Conservation (phyloP, 2,113 vertebrate species). For the Elgaria multicarinata region DNA sequence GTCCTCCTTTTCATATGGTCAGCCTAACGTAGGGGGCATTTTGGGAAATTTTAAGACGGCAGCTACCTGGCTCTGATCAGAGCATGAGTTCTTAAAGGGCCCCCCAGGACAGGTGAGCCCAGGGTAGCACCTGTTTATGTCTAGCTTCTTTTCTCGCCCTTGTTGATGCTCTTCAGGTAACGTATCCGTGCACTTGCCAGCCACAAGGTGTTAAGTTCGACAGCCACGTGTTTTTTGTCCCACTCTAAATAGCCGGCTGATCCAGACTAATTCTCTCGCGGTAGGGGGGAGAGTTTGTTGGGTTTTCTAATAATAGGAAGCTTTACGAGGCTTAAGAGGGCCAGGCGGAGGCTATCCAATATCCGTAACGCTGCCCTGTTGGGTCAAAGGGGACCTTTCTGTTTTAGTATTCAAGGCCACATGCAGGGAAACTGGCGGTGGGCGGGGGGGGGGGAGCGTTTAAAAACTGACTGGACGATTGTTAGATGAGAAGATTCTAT, state of each 20-base stretch:
- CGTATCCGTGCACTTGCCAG: too few relatives aligned
- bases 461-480: neutral
- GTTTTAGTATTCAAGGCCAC: neutral
- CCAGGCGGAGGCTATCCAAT: neutral
- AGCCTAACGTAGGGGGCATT: neutral
- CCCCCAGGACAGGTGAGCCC: too few relatives aligned
- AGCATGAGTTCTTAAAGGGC: too few relatives aligned
- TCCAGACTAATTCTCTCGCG: neutral
- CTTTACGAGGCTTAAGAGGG: constrained; percentile 3
- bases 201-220: neutral
- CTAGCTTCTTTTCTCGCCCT: neutral
- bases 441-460: too few relatives aligned
- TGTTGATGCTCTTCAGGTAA: neutral
- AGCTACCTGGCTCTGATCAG: neutral
- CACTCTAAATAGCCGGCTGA: neutral
- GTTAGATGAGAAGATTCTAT: neutral
- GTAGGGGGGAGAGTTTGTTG: neutral
- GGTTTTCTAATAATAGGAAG: constrained; percentile 13
- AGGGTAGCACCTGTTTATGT: neutral
- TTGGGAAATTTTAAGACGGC: neutral
- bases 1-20: too few relatives aligned
- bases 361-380: neutral
- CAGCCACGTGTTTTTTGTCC: neutral
- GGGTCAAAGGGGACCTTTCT: neutral
- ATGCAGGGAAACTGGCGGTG: neutral